Base-by-base conservation (phyloP, 2,113 vertebrate species). In the Sciurus niger region DNA sequence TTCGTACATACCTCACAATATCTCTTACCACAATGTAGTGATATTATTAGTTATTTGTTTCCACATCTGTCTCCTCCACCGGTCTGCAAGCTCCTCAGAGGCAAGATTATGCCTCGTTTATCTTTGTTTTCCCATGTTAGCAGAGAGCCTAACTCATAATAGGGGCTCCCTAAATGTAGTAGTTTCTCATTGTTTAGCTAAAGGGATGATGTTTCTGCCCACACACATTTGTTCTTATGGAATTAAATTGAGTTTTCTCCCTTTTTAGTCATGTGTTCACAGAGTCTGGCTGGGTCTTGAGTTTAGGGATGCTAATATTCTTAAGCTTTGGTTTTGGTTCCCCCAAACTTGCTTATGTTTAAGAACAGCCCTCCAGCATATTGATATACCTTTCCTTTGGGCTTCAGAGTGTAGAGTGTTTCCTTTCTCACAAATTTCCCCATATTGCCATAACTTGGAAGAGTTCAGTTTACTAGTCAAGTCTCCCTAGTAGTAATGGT, bases 221-320 rank as follows among this genome's bases (percentile, higher is more conserved):
- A 73, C 92, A 93, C 70, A 80, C 93, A 92, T 95, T 97, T 97
- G 89, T 97, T 89, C 96, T 93, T 84, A 43, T 63, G 84, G 82
- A 84, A 94, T 84, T 46, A 95, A 95, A 93, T 0, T 55, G 92
- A 95, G 34, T 94, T 95, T 95, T 98, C 86, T 94, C 76, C 24
- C 72, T 65, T 82, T 96, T 83, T 12, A 80, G 83, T 70, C 68
- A 40, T 30, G 46, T 67, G 74, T 89, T 93, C 94, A 80, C 24
- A 96, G 89, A 82, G 73, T 67, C 87, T 28, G 20, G 84, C 51
- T 73, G 90, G 92, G 40, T 60, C 53, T 60, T 51, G 40, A 70
- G 25, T 4, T 77, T 90, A 93, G 63, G 84, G 79, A 89, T 65
- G 18, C 46, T 46, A n/a, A 89, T 84, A 30, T 12, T 74, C 58